Evolutionary conservation across 2,797 vertebrate genomes (phyloP).

Genomic region (Clarias platycephalus): DNA sequence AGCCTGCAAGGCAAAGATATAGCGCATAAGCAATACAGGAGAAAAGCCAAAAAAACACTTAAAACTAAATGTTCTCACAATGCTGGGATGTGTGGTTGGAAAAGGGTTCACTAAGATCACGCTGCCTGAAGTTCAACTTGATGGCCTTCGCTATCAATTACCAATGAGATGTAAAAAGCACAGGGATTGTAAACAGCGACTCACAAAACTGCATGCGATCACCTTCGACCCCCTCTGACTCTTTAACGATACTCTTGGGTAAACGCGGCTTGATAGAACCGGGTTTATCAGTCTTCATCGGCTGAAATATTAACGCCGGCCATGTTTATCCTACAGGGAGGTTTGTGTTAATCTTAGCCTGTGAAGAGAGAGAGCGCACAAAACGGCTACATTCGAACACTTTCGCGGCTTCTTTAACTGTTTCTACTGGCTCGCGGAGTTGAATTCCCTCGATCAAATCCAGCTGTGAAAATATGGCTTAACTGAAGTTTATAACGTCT

Average conservation of each 20-base stretch:
- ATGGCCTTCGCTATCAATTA: slow-evolving; percentile 20
- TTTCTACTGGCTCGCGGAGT: slow-evolving; percentile 46
- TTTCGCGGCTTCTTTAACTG: slow-evolving; percentile 38
- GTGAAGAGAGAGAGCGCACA: neutral
- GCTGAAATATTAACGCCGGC: slow-evolving; percentile 35
- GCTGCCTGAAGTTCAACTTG: neutral
- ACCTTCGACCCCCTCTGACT: slow-evolving; percentile 8
- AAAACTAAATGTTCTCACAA: neutral
- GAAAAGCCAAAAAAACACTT: slow-evolving; percentile 3
- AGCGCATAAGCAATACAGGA: neutral
- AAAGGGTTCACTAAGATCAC: slow-evolving; percentile 31
- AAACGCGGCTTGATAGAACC: slow-evolving; percentile 9
- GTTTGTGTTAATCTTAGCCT: slow-evolving; percentile 40
- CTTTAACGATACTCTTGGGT: slow-evolving; percentile 38
- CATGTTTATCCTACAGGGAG: slow-evolving; percentile 35
- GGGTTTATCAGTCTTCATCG: slow-evolving; percentile 8
- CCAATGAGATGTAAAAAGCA: slow-evolving; percentile 11
- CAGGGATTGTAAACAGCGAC: slow-evolving; percentile 26
- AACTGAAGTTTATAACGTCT: slow-evolving; percentile 24
- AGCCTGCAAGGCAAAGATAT: slow-evolving; percentile 70
- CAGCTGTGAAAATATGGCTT: slow-evolving; percentile 57
- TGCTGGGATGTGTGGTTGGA: neutral
- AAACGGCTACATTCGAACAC: slow-evolving; percentile 12
- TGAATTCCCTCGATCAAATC: slow-evolving; percentile 26
- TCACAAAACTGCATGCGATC: slow-evolving; percentile 7